Evolutionary conservation across 2,888 invertebrate genomes (phyloP).

Genomic region (Trissonchulus latispiculum): DNA sequence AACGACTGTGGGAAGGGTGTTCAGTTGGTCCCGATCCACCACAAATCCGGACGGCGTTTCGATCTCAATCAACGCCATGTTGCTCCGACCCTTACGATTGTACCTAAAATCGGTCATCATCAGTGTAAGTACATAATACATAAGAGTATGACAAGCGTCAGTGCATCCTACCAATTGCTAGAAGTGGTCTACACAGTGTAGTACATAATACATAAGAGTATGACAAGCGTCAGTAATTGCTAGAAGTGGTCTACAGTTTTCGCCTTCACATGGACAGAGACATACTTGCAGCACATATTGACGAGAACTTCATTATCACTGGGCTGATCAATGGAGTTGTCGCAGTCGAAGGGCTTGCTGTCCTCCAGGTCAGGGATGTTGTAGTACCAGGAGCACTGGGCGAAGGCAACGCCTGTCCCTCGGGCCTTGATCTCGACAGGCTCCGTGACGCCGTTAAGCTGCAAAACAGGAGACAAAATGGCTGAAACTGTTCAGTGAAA

Average conservation of each 20-base stretch:
- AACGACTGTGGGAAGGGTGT: slow-evolving; percentile 32
- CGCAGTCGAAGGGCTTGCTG: slow-evolving; percentile 39
- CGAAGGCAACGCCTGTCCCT: slow-evolving; percentile 61
- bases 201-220: too few relatives aligned
- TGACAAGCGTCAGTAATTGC: too few relatives aligned
- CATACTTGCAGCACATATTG: slow-evolving; percentile 42
- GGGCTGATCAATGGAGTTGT: background rate
- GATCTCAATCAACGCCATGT: slow-evolving; percentile 48
- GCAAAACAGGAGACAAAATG: too few relatives aligned
- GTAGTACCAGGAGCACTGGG: slow-evolving; percentile 61
- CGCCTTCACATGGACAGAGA: slow-evolving; percentile 27
- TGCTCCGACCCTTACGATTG: slow-evolving; percentile 36
- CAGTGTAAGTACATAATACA: background rate
- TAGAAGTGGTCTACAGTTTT: background rate
- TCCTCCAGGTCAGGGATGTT: slow-evolving; percentile 56
- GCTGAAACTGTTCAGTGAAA: too few relatives aligned
- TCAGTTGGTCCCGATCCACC: slow-evolving; percentile 38
- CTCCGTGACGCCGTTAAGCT: too few relatives aligned
- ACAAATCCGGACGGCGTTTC: slow-evolving; percentile 41
- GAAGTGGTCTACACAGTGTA: too few relatives aligned
- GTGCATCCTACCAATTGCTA: too few relatives aligned
- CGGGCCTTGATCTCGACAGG: slow-evolving; percentile 61
- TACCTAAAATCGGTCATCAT: slow-evolving; percentile 32
- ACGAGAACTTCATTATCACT: slow-evolving; percentile 7
- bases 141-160: too few relatives aligned